Conservation (phyloP, 2,888 invertebrate species). For the Aporophyla lueneburgensis region DNA sequence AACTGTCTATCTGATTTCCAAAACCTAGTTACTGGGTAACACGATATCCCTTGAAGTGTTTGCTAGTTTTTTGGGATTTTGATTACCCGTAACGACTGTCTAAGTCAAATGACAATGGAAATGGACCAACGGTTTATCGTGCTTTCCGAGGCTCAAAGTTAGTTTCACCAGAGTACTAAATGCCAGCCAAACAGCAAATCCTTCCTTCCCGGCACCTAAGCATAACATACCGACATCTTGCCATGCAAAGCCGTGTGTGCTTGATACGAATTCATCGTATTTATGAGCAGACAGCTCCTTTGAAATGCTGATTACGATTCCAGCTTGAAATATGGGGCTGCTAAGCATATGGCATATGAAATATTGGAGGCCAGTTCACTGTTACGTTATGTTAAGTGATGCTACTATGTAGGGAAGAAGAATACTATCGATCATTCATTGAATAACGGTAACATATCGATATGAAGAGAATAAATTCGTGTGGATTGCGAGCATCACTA, state of each 20-base stretch:
- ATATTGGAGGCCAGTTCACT: constrained; percentile 57
- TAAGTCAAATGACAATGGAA: no score
- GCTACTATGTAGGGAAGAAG: constrained; percentile 43
- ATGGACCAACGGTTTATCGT: no score
- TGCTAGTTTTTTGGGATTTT: no score
- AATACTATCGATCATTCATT: constrained; percentile 38
- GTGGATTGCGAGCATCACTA: constrained; percentile 17
- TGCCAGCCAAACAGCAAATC: constrained; percentile 33
- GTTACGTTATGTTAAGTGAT: constrained; percentile 55
- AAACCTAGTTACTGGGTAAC: no score
- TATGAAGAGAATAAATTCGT: constrained; percentile 10
- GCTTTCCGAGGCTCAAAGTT: not conserved
- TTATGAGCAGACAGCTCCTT: constrained; percentile 80
- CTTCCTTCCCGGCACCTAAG: constrained; percentile 70
- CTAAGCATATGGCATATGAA: constrained; percentile 65
- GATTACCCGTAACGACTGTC: no score
- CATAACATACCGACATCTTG: constrained; percentile 73
- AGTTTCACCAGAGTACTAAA: not conserved
- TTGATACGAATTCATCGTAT: constrained; percentile 80
- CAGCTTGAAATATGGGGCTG: constrained; percentile 68
- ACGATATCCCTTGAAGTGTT: no score
- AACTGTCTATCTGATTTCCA: no score
- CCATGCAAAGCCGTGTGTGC: constrained; percentile 74
- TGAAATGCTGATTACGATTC: constrained; percentile 74
- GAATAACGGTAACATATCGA: constrained; percentile 35